Evolutionary conservation across 2,888 invertebrate genomes (phyloP).

Genomic region (Orchesella flavescens): DNA sequence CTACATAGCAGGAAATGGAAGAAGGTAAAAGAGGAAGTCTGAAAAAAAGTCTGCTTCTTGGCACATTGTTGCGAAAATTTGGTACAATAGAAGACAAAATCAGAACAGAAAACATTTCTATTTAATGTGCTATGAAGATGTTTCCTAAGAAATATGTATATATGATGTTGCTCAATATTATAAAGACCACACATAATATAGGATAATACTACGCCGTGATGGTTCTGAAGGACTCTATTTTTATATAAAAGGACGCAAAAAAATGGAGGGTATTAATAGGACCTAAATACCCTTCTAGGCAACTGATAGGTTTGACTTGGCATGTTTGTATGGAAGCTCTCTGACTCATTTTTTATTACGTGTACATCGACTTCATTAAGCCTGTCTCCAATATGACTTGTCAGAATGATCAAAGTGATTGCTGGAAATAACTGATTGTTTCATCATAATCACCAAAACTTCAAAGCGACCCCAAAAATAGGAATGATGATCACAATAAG

Average conservation of each 20-base stretch:
- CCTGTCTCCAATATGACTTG: constrained; percentile 4
- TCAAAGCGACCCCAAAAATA: constrained; percentile 29
- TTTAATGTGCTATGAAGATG: too few species aligned
- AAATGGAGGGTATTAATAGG: too few species aligned
- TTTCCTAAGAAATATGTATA: too few species aligned
- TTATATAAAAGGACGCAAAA: too few species aligned
- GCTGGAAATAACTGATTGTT: constrained; percentile 28
- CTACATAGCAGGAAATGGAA: neutral
- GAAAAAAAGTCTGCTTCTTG: too few species aligned
- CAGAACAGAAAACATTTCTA: too few species aligned
- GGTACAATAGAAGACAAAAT: too few species aligned
- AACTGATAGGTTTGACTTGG: neutral
- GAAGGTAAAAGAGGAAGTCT: neutral
- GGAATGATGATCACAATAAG: neutral
- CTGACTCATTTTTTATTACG: neutral
- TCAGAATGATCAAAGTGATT: constrained; percentile 58
- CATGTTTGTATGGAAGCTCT: neutral
- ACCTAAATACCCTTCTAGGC: neutral
- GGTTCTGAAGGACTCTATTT: too few species aligned
- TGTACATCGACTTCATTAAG: constrained; percentile 26
- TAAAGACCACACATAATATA: too few species aligned
- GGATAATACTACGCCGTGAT: too few species aligned
- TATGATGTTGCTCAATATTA: too few species aligned
- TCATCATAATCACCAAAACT: constrained; percentile 35
- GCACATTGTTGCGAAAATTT: too few species aligned